Evolutionary conservation across 2,888 invertebrate species (phyloP).

Genomic region (Gastracanthus pulcherrimus): DNA sequence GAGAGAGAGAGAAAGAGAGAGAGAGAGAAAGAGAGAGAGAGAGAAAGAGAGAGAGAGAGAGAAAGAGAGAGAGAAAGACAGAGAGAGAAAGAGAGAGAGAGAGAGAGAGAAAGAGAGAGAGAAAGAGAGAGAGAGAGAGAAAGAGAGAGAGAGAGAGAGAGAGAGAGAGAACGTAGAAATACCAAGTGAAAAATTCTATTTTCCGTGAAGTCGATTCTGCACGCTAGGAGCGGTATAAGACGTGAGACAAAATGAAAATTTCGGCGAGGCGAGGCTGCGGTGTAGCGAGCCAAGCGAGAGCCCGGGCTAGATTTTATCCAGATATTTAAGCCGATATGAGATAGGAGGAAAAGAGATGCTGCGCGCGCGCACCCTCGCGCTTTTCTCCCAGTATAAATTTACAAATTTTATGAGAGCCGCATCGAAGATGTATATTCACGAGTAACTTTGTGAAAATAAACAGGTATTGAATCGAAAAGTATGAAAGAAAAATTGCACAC

Average conservation of each 20-base stretch:
- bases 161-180: no score
- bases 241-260: slow-evolving; percentile 39
- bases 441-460: slow-evolving; percentile 19
- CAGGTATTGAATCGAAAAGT: slow-evolving; percentile 14
- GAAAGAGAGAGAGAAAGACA: no score
- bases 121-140: no score
- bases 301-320: slow-evolving; percentile 40
- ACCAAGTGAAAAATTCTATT: slow-evolving; percentile 14
- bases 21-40: no score
- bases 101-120: no score
- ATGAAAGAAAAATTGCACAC: neutral
- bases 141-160: no score
- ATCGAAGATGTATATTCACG: neutral
- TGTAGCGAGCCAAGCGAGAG: neutral
- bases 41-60: no score
- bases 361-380: neutral
- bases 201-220: neutral
- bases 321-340: slow-evolving; percentile 41
- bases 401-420: slow-evolving; percentile 15
- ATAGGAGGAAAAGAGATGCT: neutral
- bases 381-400: slow-evolving; percentile 32
- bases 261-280: slow-evolving; percentile 9
- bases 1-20: no score
- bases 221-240: neutral
- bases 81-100: no score